phyloP scores from a whole-genome alignment of 2,113 vertebrate species.

The Thryonomys swinderianus region DNA sequence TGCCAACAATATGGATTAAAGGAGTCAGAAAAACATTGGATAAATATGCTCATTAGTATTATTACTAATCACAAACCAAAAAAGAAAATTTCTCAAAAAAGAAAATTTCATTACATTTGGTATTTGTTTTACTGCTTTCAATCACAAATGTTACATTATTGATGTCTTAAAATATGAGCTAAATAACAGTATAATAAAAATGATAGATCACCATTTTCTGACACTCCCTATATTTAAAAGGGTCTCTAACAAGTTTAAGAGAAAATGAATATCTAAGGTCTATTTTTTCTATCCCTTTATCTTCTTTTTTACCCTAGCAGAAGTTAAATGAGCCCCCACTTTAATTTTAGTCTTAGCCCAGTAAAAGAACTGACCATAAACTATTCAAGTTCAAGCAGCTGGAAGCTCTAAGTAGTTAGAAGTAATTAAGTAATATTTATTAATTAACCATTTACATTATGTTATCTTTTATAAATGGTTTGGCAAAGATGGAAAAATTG shows the following conservation, averaged over 20 bases:
- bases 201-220: not conserved
- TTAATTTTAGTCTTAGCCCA: not conserved
- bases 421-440: not conserved
- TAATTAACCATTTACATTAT: constrained; percentile 31
- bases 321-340: not conserved
- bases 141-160: not conserved
- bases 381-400: constrained; percentile 29
- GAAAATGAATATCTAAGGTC: not conserved
- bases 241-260: not conserved
- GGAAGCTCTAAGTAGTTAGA: not conserved
- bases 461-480: constrained; percentile 29
- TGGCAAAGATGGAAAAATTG: constrained; percentile 28
- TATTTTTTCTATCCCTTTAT: not conserved
- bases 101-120: constrained; percentile 14
- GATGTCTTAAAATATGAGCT: constrained; percentile 8
- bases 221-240: not conserved
- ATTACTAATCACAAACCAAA: constrained; percentile 41
- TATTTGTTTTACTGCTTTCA: constrained; percentile 13
- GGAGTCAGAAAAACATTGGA: constrained; percentile 61
- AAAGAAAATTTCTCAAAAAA: constrained; percentile 36
- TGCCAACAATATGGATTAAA: constrained; percentile 60
- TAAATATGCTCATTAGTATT: constrained; percentile 9
- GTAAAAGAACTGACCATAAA: constrained; percentile 17
- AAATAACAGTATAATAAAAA: constrained; percentile 39
- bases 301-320: not conserved